A percentile compares a stretch with the other conserved stretches of the same genome.
Evolutionary conservation across 2,113 vertebrate genomes (phyloP).

Genomic region (Egretta garzetta): DNA sequence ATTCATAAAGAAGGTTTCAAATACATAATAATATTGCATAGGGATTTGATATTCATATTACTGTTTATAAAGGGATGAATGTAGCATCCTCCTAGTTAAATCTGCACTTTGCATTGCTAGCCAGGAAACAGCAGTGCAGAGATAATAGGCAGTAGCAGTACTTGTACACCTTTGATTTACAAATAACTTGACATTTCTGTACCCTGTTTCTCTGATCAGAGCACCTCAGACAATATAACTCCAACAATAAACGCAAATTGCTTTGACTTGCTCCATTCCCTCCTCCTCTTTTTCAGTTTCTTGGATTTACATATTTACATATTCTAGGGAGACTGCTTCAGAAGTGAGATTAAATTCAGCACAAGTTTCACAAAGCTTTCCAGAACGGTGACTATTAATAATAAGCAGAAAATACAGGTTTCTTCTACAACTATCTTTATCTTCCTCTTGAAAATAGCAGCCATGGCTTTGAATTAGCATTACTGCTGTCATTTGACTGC

Average conservation of each 20-base stretch:
- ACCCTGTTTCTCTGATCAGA: not conserved
- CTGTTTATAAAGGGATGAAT: not conserved
- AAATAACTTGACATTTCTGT: not conserved
- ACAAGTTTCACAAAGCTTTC: not conserved
- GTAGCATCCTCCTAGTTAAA: not conserved
- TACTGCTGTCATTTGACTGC: not conserved
- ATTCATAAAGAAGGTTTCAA: not conserved
- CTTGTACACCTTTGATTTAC: not conserved
- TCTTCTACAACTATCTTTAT: not conserved
- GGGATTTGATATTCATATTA: not conserved
- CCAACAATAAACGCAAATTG: not conserved
- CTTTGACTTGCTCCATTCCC: not conserved
- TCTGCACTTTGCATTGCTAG: not conserved
- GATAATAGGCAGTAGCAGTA: not conserved
- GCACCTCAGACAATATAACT: not conserved
- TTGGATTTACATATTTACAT: not conserved
- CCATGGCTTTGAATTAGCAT: not conserved
- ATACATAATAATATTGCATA: not conserved
- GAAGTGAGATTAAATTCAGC: not conserved
- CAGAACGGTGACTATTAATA: not conserved
- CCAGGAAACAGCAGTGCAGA: not conserved
- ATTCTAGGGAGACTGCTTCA: not conserved
- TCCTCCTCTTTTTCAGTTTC: not conserved
- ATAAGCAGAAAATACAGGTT: not conserved
- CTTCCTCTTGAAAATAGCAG: conserved; percentile 10